These are phyloP conservation scores for Tetranychus cinnabarinus DNA, from an alignment of 1,140 invertebrate genomes.

Conservation along the genomic window DNA sequence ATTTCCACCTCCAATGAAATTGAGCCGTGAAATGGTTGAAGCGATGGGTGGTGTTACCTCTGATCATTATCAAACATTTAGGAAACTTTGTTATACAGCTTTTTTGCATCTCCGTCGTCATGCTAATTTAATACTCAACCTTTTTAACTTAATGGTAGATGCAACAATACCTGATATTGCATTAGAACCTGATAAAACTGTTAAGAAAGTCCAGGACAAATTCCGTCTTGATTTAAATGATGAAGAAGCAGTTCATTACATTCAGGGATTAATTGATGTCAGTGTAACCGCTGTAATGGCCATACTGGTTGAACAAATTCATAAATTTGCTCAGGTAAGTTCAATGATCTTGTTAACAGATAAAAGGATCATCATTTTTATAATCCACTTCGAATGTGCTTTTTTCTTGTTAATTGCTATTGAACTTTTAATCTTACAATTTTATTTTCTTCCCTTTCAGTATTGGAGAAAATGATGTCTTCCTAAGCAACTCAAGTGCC, in stretches of 20 bases:
- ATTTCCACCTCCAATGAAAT: slow-evolving; percentile 73
- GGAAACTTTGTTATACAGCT: slow-evolving; percentile 82
- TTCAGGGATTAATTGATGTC: slow-evolving; percentile 75
- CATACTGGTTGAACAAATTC: slow-evolving; percentile 78
- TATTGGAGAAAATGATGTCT: background rate
- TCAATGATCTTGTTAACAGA: background rate
- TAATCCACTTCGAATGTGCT: too few species aligned
- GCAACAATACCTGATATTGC: slow-evolving; percentile 96
- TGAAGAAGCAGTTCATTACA: slow-evolving; percentile 83
- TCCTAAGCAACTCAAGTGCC: background rate
- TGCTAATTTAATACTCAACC: slow-evolving; percentile 85
- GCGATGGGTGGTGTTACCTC: slow-evolving; percentile 86
- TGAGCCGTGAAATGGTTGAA: slow-evolving; percentile 97
- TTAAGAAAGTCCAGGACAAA: slow-evolving; percentile 93
- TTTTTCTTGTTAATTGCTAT: background rate
- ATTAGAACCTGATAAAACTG: slow-evolving; percentile 91
- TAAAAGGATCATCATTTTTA: background rate
- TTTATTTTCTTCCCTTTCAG: background rate
- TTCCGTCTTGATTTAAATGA: slow-evolving; percentile 74
- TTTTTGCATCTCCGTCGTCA: slow-evolving; percentile 83
- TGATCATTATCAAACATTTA: slow-evolving; percentile 81
- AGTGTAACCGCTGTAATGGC: slow-evolving; percentile 89
- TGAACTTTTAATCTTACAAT: background rate
- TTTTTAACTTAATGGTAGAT: slow-evolving; percentile 96
- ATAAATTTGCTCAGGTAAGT: slow-evolving; percentile 62